phyloP scores from a whole-genome alignment of 1,140 invertebrate species.

The Scaptomyza graminum region DNA sequence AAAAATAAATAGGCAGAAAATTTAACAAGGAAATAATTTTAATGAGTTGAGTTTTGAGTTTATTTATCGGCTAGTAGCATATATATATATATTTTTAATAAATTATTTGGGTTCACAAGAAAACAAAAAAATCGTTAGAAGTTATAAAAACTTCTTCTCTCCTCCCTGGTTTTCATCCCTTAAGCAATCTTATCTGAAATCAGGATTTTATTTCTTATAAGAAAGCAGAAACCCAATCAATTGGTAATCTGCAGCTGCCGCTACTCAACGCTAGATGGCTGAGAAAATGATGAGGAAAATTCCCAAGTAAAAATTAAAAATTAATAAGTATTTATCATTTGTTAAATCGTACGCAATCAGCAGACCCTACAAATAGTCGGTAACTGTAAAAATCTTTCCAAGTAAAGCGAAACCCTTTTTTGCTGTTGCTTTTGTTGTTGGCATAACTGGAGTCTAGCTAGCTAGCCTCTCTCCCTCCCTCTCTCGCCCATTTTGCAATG shows the following conservation, averaged over 20 bases:
- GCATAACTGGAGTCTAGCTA: not conserved
- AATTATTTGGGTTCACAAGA: too few species aligned
- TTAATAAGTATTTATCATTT: not conserved
- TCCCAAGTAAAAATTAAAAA: not conserved
- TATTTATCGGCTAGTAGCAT: too few species aligned
- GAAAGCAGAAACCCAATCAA: not conserved
- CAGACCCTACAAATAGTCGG: too few species aligned
- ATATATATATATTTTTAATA: too few species aligned
- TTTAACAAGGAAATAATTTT: too few species aligned
- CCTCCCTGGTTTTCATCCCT: not conserved
- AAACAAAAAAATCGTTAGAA: too few species aligned
- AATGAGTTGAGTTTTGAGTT: too few species aligned
- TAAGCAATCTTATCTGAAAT: constrained; percentile 7
- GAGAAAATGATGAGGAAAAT: not conserved
- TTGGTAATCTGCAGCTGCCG: not conserved
- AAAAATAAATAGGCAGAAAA: too few species aligned
- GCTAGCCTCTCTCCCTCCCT: too few species aligned
- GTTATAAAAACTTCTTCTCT: too few species aligned
- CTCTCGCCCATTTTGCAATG: constrained; percentile 31
- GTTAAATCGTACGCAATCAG: not conserved
- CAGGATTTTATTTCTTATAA: constrained; percentile 12
- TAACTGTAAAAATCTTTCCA: constrained; percentile 1
- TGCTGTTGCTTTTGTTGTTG: not conserved
- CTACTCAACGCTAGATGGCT: constrained; percentile 44
- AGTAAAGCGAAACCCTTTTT: not conserved